Percentiles rank a stretch among this genome's conserved stretches.
phyloP scores from a whole-genome alignment of 1,140 invertebrate genomes.

The Ceratoteleas bidentatus region DNA sequence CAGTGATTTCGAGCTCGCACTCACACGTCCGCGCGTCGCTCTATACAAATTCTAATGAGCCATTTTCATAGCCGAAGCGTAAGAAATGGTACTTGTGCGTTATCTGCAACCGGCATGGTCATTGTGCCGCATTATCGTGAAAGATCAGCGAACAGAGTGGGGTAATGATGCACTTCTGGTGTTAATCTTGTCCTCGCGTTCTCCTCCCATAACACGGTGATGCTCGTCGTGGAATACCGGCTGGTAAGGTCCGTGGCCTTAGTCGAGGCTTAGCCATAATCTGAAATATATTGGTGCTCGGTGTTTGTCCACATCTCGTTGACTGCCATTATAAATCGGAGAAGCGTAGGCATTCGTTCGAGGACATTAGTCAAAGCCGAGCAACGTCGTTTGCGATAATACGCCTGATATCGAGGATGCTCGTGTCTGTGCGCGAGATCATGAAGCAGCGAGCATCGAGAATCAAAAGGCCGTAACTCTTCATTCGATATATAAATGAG shows the following conservation, averaged over 20 bases:
- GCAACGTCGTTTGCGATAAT: constrained; percentile 80
- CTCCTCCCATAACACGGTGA: constrained; percentile 52
- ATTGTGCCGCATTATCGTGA: constrained; percentile 73
- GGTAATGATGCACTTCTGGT: constrained; percentile 75
- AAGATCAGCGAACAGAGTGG: constrained; percentile 59
- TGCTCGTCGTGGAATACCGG: constrained; percentile 59
- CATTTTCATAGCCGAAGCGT: constrained; percentile 44
- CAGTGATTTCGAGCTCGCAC: neutral
- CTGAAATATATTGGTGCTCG: constrained; percentile 81
- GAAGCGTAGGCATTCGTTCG: constrained; percentile 81
- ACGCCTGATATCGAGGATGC: constrained; percentile 76
- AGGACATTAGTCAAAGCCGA: constrained; percentile 81
- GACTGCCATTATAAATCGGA: constrained; percentile 81
- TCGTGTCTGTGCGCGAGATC: constrained; percentile 66
- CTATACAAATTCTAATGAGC: constrained; percentile 44
- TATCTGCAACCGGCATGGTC: constrained; percentile 56
- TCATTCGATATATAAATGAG: constrained; percentile 62
- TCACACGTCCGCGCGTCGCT: constrained; percentile 3
- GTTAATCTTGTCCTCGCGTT: constrained; percentile 72
- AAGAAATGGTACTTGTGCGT: constrained; percentile 47
- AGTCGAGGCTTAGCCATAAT: constrained; percentile 78
- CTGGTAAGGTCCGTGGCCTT: constrained; percentile 62
- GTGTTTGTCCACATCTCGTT: constrained; percentile 81
- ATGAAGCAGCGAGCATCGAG: constrained; percentile 64
- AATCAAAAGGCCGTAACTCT: constrained; percentile 71